phyloP scores from a whole-genome alignment of 53 echinoderm and acorn worm genomes.

The Hippasteria phrygiana region DNA sequence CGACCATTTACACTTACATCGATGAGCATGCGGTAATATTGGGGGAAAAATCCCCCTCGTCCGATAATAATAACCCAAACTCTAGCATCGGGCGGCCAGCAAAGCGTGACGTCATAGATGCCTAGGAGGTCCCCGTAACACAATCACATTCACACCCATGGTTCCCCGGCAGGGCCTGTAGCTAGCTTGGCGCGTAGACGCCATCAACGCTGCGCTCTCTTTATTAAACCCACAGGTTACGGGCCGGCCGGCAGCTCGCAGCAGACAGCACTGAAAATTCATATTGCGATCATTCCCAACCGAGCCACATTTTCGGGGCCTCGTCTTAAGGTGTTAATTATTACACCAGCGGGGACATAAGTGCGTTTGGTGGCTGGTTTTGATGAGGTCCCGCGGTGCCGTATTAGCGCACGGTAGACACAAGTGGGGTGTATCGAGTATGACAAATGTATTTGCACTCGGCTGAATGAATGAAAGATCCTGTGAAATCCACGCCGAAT shows the following conservation, averaged over 20 bases:
- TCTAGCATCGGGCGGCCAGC: background rate
- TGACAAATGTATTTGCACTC: constrained; percentile 38
- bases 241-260: background rate
- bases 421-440: constrained; percentile 4
- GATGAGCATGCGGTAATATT: background rate
- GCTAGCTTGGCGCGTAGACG: constrained; percentile 50
- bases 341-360: constrained; percentile 65
- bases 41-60: background rate
- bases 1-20: constrained; percentile 9
- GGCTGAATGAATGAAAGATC: constrained; percentile 12
- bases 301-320: constrained; percentile 22
- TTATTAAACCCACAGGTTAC: constrained; percentile 66
- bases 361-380: constrained; percentile 56
- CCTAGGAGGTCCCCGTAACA: constrained; percentile 59
- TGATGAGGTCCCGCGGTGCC: constrained; percentile 57
- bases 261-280: constrained; percentile 1
- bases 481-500: background rate
- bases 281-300: constrained; percentile 36
- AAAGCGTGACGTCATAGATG: constrained; percentile 46
- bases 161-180: constrained; percentile 38
- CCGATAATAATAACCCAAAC: background rate
- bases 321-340: constrained; percentile 73
- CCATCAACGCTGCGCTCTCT: constrained; percentile 46
- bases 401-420: constrained; percentile 7
- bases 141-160: constrained; percentile 49